phyloP scores from a whole-genome alignment of 2,888 invertebrate genomes.

The Acronicta psi region DNA sequence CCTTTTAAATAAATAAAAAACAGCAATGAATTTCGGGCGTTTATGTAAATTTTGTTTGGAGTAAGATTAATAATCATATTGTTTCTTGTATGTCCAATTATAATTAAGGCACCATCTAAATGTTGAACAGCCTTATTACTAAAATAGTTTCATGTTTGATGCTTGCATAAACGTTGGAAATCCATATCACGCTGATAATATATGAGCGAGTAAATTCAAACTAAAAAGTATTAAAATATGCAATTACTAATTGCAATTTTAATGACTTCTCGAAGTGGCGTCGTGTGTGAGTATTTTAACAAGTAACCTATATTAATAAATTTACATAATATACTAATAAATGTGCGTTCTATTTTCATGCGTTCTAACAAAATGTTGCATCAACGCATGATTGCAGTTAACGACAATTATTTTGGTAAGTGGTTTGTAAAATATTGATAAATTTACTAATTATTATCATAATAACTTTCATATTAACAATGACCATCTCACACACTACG shows the following conservation, averaged over 20 bases:
- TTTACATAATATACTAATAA: conserved; percentile 64
- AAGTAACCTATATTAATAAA: conserved; percentile 38
- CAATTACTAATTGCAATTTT: conserved; percentile 26
- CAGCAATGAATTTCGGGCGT: not conserved
- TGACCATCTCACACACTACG: conserved; percentile 54
- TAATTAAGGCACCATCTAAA: not conserved
- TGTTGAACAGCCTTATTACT: not conserved
- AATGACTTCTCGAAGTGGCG: conserved; percentile 48
- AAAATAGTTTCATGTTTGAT: not conserved
- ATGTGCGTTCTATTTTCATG: conserved; percentile 82
- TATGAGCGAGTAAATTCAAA: conserved; percentile 3
- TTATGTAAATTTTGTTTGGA: conserved; percentile 6
- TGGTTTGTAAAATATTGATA: conserved; percentile 66
- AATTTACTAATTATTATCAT: conserved; percentile 35
- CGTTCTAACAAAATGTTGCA: conserved; percentile 82
- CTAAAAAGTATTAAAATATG: conserved; percentile 20
- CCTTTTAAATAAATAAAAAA: too few species aligned
- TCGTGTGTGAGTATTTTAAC: conserved; percentile 58
- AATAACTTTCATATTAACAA: conserved; percentile 4
- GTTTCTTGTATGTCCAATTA: too few species aligned
- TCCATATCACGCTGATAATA: conserved; percentile 11
- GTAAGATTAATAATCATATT: too few species aligned
- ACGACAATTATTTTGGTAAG: conserved; percentile 99
- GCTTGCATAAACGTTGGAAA: conserved; percentile 12
- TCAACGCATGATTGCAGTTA: conserved; percentile 92